Conservation (phyloP, 2,797 vertebrate genomes). For the Gadopsis marmoratus region DNA sequence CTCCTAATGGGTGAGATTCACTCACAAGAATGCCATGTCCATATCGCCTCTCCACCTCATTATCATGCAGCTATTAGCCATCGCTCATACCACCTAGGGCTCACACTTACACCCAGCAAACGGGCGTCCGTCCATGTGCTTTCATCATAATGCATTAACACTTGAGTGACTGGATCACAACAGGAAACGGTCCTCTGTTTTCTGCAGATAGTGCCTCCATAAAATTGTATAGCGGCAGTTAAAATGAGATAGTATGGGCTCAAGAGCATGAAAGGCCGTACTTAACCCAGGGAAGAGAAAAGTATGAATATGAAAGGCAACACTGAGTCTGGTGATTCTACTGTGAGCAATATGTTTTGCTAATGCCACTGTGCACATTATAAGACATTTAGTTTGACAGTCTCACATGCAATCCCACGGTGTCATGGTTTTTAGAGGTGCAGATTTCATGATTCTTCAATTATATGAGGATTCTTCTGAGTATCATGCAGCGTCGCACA, state of each 20-base stretch:
- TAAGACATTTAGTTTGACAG: constrained; percentile 9
- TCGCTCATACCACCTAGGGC: constrained; percentile 66
- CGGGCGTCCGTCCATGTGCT: constrained; percentile 59
- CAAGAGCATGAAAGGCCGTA: constrained; percentile 32
- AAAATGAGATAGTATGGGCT: constrained; percentile 38
- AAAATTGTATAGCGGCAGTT: neutral
- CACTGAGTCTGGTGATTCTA: neutral
- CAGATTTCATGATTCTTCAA: constrained; percentile 2
- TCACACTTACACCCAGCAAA: constrained; percentile 55
- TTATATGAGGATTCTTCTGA: neutral
- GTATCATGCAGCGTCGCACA: neutral
- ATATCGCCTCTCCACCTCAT: constrained; percentile 69
- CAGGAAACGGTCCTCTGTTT: constrained; percentile 29
- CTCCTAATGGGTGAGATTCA: constrained; percentile 68
- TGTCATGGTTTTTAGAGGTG: neutral
- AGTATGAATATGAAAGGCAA: constrained; percentile 1
- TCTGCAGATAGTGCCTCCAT: constrained; percentile 11
- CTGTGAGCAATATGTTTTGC: neutral
- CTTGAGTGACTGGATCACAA: constrained; percentile 56
- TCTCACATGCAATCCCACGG: neutral
- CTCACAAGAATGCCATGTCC: constrained; percentile 63
- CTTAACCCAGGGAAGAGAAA: constrained; percentile 24
- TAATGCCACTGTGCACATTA: constrained; percentile 7
- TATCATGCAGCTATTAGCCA: constrained; percentile 71
- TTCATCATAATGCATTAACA: constrained; percentile 66